Evolutionary conservation across 2,797 vertebrate species (phyloP), one percentile per base, ranked within the genome.

Genomic region (Lepilemur septentrionalis): DNA sequence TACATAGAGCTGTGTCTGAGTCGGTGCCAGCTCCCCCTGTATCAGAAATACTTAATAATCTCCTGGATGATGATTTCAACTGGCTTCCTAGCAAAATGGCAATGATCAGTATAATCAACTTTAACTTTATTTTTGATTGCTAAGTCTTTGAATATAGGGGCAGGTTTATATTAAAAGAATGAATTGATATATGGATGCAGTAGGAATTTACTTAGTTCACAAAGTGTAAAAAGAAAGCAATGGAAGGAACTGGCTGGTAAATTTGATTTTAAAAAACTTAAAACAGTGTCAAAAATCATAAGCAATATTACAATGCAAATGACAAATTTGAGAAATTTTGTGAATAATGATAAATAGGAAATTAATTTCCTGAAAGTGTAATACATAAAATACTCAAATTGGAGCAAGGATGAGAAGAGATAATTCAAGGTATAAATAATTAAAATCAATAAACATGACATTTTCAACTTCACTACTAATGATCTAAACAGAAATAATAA

Each of bases 1-100:
- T 94, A 89, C 73, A 94, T 89, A 96, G 81, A 82, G 61, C 73
- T 73, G 43, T 57, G 30, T 69, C n/a, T 90, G 89, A 50, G 57
- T 32, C 52, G 32, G 28, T n/a, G 57, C 89, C 89, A 93, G 23
- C 63, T 80, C 28, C 32, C 75, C 23, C 35, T n/a, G 35, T 20
- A 50, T 43, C 55, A 91, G 59, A 79, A 52, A 78, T 32, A 69
- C 22, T 91, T 94, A 67, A 76, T 89, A 95, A 93, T 72, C 75
- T 91, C 46, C 4, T 67, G 81, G 65, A 11, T 30, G 18, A 72
- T 65, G 50, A 72, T 92, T 94, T 76, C 73, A 95, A 59, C 59
- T 76, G 61, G n/a, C 41, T 89, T 67, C 76, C 43, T 41, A 52
- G 30, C 23, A 93, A 84, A 83, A 75, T 10, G 57, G n/a, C 43